Base-by-base conservation (phyloP, 2,797 vertebrate species). In the Muscicapa comitata region DNA sequence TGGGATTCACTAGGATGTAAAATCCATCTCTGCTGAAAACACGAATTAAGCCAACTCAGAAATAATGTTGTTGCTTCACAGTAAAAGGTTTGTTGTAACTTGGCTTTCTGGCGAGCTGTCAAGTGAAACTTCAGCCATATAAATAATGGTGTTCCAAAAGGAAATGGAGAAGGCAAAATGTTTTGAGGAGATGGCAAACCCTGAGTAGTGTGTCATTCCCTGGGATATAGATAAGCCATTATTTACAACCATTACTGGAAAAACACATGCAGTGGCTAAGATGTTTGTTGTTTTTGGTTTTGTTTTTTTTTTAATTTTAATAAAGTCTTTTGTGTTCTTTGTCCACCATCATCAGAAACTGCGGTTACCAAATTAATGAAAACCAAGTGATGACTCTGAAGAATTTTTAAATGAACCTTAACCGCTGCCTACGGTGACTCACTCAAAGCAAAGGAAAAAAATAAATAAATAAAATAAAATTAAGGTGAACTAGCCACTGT, bases 281-380 rank as follows among this genome's bases (percentile, higher is more conserved):
- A 68, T 13, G 19, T 37, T 59, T 11, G 19, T 14, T 38, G 23
- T 0, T 42, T 2, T 8, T 15, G 17, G 9, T 16, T 42, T n/a
- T n/a, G 9, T 16, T 42, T n/a, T 23, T 23, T 55, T 7, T n/a
- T 50, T 54, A 53, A 73, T 96, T 95, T 81, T n/a, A 68, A 77
- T 93, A 82, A 90, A 97, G 38, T 43, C 57, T 67, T 94, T 76
- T 26, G 17, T 13, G 11, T 84, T 93, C 65, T 94, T 90, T 96
- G 67, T 93, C 94, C 92, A 63, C 89, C 80, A 75, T 91, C 54
- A 87, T 72, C 72, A 94, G 83, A 97, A 97, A 89, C 96, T 97
- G 63, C 97, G 98, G 97, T 98, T 98, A 98, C 98, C 97, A 98
- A 98, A 99, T 98, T 98, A 99, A 98, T 98, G 98, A 98, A 98